Evolutionary conservation across 2,888 invertebrate genomes (phyloP).

Genomic region (Dermolepida albohirtum): DNA sequence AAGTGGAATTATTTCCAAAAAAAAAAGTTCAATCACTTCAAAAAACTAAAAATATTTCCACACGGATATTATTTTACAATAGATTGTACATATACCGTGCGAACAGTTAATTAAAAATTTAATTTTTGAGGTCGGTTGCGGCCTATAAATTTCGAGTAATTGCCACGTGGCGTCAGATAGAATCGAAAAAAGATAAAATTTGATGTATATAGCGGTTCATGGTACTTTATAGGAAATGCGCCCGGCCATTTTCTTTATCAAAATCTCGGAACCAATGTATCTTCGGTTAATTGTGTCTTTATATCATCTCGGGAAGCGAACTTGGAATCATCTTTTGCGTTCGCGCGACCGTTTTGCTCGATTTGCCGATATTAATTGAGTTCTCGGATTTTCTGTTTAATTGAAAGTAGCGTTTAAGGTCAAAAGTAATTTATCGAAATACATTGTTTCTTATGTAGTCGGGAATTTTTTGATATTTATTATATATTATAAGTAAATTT

Average conservation of each 20-base stretch:
- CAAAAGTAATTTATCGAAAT: too few relatives aligned
- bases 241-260: conserved; percentile 37
- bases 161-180: background rate
- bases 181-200: conserved; percentile 35
- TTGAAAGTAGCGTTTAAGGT: conserved; percentile 26
- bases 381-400: conserved; percentile 34
- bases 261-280: conserved; percentile 40
- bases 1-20: too few relatives aligned
- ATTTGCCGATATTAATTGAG: conserved; percentile 33
- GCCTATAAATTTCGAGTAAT: conserved; percentile 28
- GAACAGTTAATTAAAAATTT: background rate
- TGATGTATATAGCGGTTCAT: conserved; percentile 33
- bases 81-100: too few relatives aligned
- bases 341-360: conserved; percentile 14
- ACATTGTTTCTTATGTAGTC: too few relatives aligned
- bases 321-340: conserved; percentile 16
- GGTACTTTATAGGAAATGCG: conserved; percentile 18
- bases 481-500: too few relatives aligned
- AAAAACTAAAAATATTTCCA: too few relatives aligned
- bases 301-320: conserved; percentile 35
- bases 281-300: conserved; percentile 41
- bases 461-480: too few relatives aligned
- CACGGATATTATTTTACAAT: too few relatives aligned
- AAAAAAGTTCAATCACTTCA: too few relatives aligned
- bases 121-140: conserved; percentile 5